Evolutionary conservation across 2,113 vertebrate genomes (phyloP), one percentile per base, ranked within the genome.

Genomic region (Zapus hudsonius): DNA sequence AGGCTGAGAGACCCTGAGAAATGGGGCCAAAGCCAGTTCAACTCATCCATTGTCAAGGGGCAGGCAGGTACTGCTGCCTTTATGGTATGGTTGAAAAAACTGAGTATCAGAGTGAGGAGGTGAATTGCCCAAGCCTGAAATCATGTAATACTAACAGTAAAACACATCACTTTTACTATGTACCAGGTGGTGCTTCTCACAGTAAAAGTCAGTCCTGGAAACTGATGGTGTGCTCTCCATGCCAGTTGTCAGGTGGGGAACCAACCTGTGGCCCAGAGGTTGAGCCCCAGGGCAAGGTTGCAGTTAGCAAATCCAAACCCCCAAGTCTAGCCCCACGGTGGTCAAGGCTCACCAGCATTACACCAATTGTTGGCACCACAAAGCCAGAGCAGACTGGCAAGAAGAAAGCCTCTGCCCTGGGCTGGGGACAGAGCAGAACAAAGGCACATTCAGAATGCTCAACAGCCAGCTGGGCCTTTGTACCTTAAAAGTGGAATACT

Each of bases 381-480:
- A 81, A 40, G 78, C 81, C 9, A 3, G 72, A 36, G 23, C 64
- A 64, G 47, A 55, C 40, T 67, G 83, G 66, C 25, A 8, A 29
- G 31, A 52, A 61, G 31, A 87, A 57, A 59, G 31, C 42, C 82
- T 89, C n/a, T 70, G 33, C 57, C 66, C 64, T 7, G 44, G 23
- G 5, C 57, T 73, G 15, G 63, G 55, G 69, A 19, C 38, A 42
- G 52, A 47, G 15, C 22, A 22, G 57, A 90, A 91, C 67, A 82
- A 86, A 93, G 74, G 19, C 73, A 36, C 47, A 22, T 9, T 40
- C 42, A 92, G 67, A 84, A 44, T 69, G 63, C 63, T 84, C 31
- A 69, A 91, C 81, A 17, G 12, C 84, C 91, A 92, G 92, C 94
- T 93, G 93, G 87, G 92, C 75, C 94, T 91, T 92, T 94, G 95